Evolutionary conservation across 2,113 vertebrate species (phyloP).

Genomic region (Cynocephalus volans): DNA sequence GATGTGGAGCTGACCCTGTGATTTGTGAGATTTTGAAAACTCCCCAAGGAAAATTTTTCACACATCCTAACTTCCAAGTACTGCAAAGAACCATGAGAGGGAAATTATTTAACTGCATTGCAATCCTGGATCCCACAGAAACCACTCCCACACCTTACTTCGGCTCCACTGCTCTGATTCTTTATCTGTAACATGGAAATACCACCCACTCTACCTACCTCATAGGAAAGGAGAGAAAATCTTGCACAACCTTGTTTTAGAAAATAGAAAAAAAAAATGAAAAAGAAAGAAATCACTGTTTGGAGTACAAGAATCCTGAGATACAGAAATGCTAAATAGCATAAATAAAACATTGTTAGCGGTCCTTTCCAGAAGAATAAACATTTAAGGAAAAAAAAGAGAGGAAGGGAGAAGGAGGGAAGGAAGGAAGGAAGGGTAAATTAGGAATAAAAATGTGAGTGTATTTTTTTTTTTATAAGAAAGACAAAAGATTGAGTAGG

Average conservation of each 20-base stretch:
- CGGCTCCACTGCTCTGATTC: neutral
- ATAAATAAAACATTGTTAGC: slow-evolving; percentile 32
- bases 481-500: neutral
- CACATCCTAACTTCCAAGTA: neutral
- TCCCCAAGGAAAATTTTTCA: neutral
- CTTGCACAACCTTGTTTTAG: neutral
- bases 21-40: slow-evolving; percentile 19
- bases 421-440: neutral
- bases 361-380: neutral
- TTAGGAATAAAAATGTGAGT: neutral
- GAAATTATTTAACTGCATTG: neutral
- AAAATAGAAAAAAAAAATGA: neutral
- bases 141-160: neutral
- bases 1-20: neutral
- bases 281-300: neutral
- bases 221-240: neutral
- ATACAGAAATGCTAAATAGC: neutral
- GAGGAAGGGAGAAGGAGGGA: neutral
- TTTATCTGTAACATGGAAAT: neutral
- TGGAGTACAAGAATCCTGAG: neutral
- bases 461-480: slow-evolving; percentile 16
- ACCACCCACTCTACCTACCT: neutral
- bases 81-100: neutral
- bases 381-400: neutral
- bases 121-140: neutral